phyloP scores from a whole-genome alignment of 1,140 invertebrate species.

The Manduca sexta region DNA sequence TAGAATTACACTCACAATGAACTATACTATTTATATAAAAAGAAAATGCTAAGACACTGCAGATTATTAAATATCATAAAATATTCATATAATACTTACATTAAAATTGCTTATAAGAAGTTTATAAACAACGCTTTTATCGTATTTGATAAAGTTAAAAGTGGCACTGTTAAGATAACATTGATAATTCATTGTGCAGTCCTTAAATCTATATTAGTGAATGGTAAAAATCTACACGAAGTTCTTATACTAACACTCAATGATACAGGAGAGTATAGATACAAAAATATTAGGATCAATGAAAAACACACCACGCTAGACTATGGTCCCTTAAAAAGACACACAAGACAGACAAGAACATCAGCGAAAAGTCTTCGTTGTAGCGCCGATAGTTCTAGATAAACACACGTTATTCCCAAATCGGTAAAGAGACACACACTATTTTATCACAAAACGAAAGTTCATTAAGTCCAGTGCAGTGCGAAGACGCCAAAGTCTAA shows the following conservation, averaged over 20 bases:
- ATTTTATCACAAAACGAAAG: slow-evolving; percentile 26
- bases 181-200: slow-evolving; percentile 55
- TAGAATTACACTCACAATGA: slow-evolving; percentile 15
- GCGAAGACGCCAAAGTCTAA: slow-evolving; percentile 12
- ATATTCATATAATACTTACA: slow-evolving; percentile 26
- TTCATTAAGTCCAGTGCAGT: slow-evolving; percentile 28
- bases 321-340: slow-evolving; percentile 65
- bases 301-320: slow-evolving; percentile 40
- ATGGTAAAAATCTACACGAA: slow-evolving; percentile 27
- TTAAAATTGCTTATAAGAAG: slow-evolving; percentile 45
- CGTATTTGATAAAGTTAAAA: slow-evolving; percentile 32
- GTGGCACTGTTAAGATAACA: slow-evolving; percentile 53
- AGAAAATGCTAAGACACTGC: slow-evolving; percentile 33
- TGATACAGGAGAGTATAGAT: slow-evolving; percentile 31
- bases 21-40: slow-evolving; percentile 20
- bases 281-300: slow-evolving; percentile 27
- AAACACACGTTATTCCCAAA: slow-evolving; percentile 9
- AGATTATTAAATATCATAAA: slow-evolving; percentile 26
- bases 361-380: slow-evolving; percentile 40
- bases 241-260: slow-evolving; percentile 34
- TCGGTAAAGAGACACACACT: slow-evolving; percentile 20
- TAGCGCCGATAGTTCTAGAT: slow-evolving; percentile 19
- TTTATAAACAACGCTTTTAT: slow-evolving; percentile 26
- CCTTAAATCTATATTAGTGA: slow-evolving; percentile 41
- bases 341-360: slow-evolving; percentile 32